A percentile compares a stretch with the other conserved stretches of the same genome.
phyloP scores from a whole-genome alignment of 2,888 invertebrate genomes.

The Mythimna pallens region DNA sequence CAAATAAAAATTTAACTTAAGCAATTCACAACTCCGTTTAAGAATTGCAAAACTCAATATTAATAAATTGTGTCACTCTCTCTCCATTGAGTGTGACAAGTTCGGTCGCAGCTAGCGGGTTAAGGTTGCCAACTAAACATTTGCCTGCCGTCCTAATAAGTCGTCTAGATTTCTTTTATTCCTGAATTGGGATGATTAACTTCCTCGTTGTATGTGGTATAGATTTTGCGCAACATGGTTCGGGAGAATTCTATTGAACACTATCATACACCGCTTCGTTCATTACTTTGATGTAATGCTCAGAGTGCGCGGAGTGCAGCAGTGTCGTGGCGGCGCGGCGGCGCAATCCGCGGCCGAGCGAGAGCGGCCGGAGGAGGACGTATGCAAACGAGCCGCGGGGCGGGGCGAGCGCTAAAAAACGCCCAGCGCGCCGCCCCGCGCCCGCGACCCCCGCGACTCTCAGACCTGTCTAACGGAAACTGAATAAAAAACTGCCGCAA shows the following conservation, averaged over 20 bases:
- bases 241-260: not conserved
- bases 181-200: not conserved
- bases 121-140: too few species aligned
- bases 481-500: slow-evolving; percentile 77
- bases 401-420: slow-evolving; percentile 70
- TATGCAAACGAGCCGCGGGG: slow-evolving; percentile 81
- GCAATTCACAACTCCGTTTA: not conserved
- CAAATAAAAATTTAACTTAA: not conserved
- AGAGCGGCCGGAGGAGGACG: slow-evolving; percentile 53
- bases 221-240: not conserved
- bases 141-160: too few species aligned
- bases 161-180: not conserved
- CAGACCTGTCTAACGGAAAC: slow-evolving; percentile 72
- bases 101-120: not conserved
- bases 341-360: not conserved
- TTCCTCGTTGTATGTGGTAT: not conserved
- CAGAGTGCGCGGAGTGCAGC: slow-evolving; percentile 9
- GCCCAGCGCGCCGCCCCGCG: slow-evolving; percentile 63
- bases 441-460: slow-evolving; percentile 61
- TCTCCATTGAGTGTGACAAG: not conserved
- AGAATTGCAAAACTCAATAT: not conserved
- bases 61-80: not conserved
- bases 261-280: not conserved
- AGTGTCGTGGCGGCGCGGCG: not conserved
- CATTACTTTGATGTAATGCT: not conserved